phyloP scores from a whole-genome alignment of 2,888 invertebrate genomes.

The Yponomeuta cagnagella region DNA sequence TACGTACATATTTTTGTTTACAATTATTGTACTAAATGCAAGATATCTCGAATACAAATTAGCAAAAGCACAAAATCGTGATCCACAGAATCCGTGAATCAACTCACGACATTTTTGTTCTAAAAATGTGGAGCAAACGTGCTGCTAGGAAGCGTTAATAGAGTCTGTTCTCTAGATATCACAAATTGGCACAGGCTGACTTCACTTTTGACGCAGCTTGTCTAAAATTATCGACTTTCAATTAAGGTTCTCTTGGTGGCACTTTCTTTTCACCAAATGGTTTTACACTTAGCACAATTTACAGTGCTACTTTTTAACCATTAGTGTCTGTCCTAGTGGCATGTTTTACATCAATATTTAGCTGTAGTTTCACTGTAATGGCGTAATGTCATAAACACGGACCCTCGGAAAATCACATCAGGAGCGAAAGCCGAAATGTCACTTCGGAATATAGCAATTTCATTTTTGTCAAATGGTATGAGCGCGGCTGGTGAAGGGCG shows the following conservation, averaged over 20 bases:
- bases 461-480: conserved; percentile 67
- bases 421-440: conserved; percentile 46
- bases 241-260: conserved; percentile 39
- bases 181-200: conserved; percentile 52
- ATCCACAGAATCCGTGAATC: conserved; percentile 45
- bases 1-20: too few relatives aligned
- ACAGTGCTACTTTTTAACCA: conserved; percentile 18
- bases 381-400: conserved; percentile 20
- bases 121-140: conserved; percentile 52
- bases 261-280: conserved; percentile 23
- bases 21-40: neutral
- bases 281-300: conserved; percentile 21
- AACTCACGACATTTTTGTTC: conserved; percentile 51
- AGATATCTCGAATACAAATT: conserved; percentile 3
- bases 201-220: conserved; percentile 38
- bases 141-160: conserved; percentile 26
- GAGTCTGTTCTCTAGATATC: conserved; percentile 35
- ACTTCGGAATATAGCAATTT: conserved; percentile 63
- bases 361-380: neutral
- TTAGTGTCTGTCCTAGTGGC: neutral
- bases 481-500: conserved; percentile 44
- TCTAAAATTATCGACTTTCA: conserved; percentile 40
- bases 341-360: neutral
- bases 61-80: conserved; percentile 30
- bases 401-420: conserved; percentile 45